Conservation (phyloP, 2,797 vertebrate genomes). For the Pipistrellus pygmaeus region DNA sequence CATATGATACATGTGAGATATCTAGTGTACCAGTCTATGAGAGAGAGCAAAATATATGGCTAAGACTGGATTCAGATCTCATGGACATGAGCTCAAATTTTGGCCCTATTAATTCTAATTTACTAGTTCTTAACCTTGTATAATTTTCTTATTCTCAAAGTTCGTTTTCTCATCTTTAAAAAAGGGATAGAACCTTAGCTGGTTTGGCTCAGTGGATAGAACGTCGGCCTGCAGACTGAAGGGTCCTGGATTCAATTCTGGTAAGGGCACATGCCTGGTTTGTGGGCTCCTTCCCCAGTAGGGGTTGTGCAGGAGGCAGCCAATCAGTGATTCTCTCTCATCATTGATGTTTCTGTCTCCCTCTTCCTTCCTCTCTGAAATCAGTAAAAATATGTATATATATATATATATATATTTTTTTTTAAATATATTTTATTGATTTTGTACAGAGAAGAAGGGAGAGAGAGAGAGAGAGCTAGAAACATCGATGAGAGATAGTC, state of each 20-base stretch:
- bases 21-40: background rate
- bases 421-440: too few relatives aligned
- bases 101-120: background rate
- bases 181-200: background rate
- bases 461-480: too few relatives aligned
- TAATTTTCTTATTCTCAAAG: background rate
- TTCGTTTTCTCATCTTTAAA: constrained; percentile 21
- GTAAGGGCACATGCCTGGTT: background rate
- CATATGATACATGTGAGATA: background rate
- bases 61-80: background rate
- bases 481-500: too few relatives aligned
- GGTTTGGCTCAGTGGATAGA: too few relatives aligned
- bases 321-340: background rate
- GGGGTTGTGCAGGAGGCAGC: background rate
- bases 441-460: too few relatives aligned
- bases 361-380: background rate
- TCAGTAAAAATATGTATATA: background rate
- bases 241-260: background rate
- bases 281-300: background rate
- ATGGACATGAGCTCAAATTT: background rate
- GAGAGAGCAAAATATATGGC: background rate
- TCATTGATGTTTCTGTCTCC: background rate
- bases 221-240: background rate
- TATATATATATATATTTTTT: too few relatives aligned
- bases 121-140: background rate